Evolutionary conservation across 2,797 vertebrate genomes (phyloP), one percentile per base, ranked within the genome.

Genomic region (Falco rusticolus): DNA sequence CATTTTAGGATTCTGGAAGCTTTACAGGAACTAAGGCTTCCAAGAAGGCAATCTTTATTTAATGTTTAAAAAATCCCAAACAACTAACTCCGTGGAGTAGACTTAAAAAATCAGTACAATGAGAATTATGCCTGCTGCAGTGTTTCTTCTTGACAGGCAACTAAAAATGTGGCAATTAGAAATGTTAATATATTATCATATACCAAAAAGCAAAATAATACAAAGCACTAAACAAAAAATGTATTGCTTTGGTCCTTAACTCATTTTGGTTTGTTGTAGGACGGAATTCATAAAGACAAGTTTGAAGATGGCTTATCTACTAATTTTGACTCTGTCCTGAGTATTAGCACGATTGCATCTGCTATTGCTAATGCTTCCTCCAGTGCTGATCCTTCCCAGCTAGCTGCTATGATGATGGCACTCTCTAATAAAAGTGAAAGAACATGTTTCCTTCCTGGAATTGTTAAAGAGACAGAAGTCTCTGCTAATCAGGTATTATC

Each of bases 341-440:
- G 98, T 89, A 99, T 99, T 87, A 99, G 99, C 95, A 99, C 98
- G 11, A 99, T 99, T 84, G 99, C 99, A 65, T 98, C 98, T 50
- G 99, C 99, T 59, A 99, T 99, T 69, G 98, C 99, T 16, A 98
- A 99, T 86, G 99, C 99, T 16, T 99, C 99, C 16, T 95, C 98
- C 84, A 99, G 98, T 90, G 98, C 98, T 10, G 99, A 99, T 68
- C 99, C 99, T 31, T 98, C 98, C 18, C 99, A 99, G 92, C 98
- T 99, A 83, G 99, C 99, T 85, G 98, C 98, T 87, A 99, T 99
- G 99, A 99, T 99, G 93, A 98, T 99, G 97, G 97, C 98, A 76
- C 98, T 99, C 77, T 99, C 98, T 41, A 99, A 98, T 97, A 99
- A 98, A 97, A 97, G 29, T 63, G 97, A 94, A 91, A 93, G 84